phyloP scores from a whole-genome alignment of 2,888 invertebrate species.

The Leptopilina syphax region DNA sequence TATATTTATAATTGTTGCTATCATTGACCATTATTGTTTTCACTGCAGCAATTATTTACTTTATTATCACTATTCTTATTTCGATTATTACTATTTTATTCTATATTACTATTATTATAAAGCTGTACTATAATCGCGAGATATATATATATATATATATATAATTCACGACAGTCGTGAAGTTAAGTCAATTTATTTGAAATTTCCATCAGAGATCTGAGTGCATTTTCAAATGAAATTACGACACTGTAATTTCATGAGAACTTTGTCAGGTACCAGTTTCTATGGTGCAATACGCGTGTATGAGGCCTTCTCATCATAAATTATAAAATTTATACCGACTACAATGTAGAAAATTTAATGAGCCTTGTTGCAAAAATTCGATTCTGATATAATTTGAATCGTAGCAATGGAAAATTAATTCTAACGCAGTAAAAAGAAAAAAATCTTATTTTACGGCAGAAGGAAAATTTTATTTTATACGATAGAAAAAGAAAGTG shows the following conservation, averaged over 20 bases:
- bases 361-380: background rate
- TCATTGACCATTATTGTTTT: no score
- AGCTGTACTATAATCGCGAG: background rate
- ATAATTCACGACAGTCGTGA: slow-evolving; percentile 5
- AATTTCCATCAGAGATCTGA: slow-evolving; percentile 17
- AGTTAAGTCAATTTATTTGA: slow-evolving; percentile 22
- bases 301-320: slow-evolving; percentile 5
- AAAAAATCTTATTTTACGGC: no score
- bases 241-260: slow-evolving; percentile 24
- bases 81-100: no score
- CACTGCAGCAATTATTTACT: no score
- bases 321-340: slow-evolving; percentile 8
- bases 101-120: no score
- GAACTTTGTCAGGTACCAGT: slow-evolving; percentile 17
- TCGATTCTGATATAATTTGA: background rate
- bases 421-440: no score
- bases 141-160: background rate
- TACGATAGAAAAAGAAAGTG: no score
- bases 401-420: no score
- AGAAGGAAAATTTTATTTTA: no score
- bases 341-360: background rate
- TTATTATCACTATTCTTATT: no score
- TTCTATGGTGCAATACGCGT: background rate
- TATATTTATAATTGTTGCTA: no score
- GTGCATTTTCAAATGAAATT: slow-evolving; percentile 25